Evolutionary conservation across 1,140 invertebrate species (phyloP), one percentile per base, ranked within the genome.

Genomic region (Prorops nasuta): DNA sequence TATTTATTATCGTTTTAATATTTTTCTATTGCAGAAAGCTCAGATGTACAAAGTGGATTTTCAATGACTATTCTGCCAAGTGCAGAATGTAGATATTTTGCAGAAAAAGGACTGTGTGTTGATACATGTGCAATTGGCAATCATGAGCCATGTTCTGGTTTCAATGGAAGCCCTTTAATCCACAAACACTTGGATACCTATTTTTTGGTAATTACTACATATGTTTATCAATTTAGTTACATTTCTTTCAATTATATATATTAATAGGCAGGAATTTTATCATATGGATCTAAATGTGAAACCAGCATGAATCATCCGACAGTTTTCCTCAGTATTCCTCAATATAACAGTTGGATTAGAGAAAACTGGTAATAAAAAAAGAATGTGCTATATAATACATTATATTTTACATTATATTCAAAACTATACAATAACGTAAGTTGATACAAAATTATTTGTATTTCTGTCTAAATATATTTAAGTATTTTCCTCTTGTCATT

Each of bases 401-500:
- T 28, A 28, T n/a, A n/a, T n/a, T n/a, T 28, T 28, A 28, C 24
- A 6, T 28, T 10, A 28, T 36, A 36, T 16, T 14, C 14, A 36
- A 8, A 36, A 8, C 3, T 36, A 36, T 14, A 36, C 14, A 14
- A 43, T 22, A 16, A 19, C 22, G 8, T 15, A 37, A 36, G 7
- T 10, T 36, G 12, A 44, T 36, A 37, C 34, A 31, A 42, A 22
- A 14, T 31, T 44, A 40, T 3, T n/a, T 22, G 56, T 52, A 64
- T 50, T 76, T 74, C 44, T 71, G 69, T 45, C 71, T 83, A 61
- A 90, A 90, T 64, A 97, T 91, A 77, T 94, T 93, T 34, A 98
- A 80, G 73, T 95, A 94, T 79, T 95, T 96, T 28, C 94, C 94
- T 58, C 94, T 80, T 0, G 94, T 96, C 90, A 97, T 94, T 81